These are phyloP conservation scores for Eulemur macaco DNA, from an alignment of 2,113 vertebrate species.

Conservation along the genomic window DNA sequence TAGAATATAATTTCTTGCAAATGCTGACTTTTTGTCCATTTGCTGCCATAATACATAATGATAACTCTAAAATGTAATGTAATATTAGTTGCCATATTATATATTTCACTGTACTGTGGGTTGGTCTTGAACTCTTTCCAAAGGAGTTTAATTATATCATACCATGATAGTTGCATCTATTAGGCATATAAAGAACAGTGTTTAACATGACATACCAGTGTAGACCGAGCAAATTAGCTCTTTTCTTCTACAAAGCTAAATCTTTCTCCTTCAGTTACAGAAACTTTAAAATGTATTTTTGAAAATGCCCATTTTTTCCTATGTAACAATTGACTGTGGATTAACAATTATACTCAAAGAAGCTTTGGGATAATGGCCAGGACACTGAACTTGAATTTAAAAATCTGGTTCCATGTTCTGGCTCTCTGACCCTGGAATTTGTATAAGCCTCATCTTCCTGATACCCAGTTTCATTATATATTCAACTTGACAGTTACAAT, in stretches of 20 bases:
- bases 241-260: background rate
- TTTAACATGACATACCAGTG: background rate
- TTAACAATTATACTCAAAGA: background rate
- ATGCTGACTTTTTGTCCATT: background rate
- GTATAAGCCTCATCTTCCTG: background rate
- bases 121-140: conserved; percentile 2
- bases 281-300: background rate
- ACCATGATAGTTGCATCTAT: background rate
- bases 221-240: background rate
- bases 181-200: background rate
- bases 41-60: background rate
- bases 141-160: conserved; percentile 30
- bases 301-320: background rate
- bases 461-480: background rate
- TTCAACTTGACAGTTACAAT: background rate
- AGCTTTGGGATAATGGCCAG: background rate
- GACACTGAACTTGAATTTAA: background rate
- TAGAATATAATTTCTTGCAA: conserved; percentile 6
- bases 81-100: background rate
- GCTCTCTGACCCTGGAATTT: background rate
- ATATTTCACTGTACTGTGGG: background rate
- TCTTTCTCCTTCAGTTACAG: background rate
- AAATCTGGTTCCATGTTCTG: background rate
- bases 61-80: background rate
- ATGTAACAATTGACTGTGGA: background rate